Conservation (phyloP, 2,797 vertebrate genomes). For the Chloroceryle amazona region DNA sequence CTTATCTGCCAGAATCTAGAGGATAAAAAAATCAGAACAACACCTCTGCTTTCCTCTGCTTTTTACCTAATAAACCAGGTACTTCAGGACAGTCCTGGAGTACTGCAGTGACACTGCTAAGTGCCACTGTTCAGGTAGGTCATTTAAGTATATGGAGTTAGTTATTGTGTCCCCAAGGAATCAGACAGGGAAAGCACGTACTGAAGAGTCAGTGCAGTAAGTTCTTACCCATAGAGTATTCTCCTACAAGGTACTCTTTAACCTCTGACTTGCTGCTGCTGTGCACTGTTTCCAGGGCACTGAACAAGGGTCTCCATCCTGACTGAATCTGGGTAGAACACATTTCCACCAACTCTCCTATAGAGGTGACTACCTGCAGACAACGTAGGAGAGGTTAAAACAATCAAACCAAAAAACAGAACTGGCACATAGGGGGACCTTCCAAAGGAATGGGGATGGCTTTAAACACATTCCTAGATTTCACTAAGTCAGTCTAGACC, state of each 20-base stretch:
- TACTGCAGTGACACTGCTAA: neutral
- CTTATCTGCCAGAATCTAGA: neutral
- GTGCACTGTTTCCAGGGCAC: conserved; percentile 94
- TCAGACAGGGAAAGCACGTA: neutral
- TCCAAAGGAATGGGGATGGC: neutral
- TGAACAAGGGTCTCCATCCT: conserved; percentile 96
- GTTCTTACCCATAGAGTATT: conserved; percentile 92
- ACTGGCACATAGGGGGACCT: neutral
- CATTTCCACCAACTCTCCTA: conserved; percentile 96
- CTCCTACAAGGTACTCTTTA: conserved; percentile 94
- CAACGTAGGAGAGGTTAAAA: neutral
- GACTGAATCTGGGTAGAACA: conserved; percentile 96
- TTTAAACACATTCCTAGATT: neutral
- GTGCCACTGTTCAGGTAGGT: neutral
- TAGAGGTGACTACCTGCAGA: conserved; percentile 92
- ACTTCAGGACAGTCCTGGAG: neutral
- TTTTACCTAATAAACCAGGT: neutral
- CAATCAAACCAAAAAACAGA: rapidly evolving
- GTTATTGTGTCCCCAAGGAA: neutral
- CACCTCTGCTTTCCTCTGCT: neutral
- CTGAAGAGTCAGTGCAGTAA: neutral
- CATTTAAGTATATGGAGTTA: neutral
- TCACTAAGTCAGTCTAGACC: neutral
- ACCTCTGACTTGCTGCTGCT: conserved; percentile 89
- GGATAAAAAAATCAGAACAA: neutral